phyloP scores from a whole-genome alignment of 2,888 invertebrate species.

The Plebejus anna region DNA sequence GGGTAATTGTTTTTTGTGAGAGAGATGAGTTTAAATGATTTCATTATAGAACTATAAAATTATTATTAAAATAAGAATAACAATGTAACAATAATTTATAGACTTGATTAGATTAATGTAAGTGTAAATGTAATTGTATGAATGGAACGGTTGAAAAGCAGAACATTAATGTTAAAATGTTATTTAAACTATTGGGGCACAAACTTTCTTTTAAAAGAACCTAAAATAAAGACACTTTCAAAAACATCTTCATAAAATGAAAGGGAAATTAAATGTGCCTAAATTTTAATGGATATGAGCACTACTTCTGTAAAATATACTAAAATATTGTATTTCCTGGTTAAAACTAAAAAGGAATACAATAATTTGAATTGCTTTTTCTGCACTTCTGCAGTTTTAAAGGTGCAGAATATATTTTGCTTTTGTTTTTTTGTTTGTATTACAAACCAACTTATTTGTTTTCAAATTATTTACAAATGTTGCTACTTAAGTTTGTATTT shows the following conservation, averaged over 20 bases:
- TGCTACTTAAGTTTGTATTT: not conserved
- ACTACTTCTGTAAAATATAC: not conserved
- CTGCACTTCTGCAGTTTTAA: not conserved
- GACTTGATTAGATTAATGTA: constrained; percentile 45
- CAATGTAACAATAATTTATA: constrained; percentile 46
- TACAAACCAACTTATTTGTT: not conserved
- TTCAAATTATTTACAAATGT: not conserved
- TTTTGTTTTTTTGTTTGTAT: not conserved
- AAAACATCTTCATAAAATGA: not conserved
- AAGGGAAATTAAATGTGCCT: not conserved
- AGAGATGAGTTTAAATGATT: constrained; percentile 25
- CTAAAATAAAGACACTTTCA: not conserved
- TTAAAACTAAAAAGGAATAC: not conserved
- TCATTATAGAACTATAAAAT: constrained; percentile 30
- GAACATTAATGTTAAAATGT: constrained; percentile 5
- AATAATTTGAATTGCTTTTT: not conserved
- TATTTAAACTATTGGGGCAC: constrained; percentile 36
- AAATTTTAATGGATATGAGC: not conserved
- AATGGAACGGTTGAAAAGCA: constrained; percentile 18
- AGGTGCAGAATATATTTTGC: not conserved
- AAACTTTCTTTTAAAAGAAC: constrained; percentile 22
- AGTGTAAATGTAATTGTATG: constrained; percentile 37
- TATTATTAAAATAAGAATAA: constrained; percentile 38
- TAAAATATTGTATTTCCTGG: not conserved
- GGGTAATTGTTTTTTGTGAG: constrained; percentile 25